Percentiles rank a stretch among this genome's conserved stretches.
These are phyloP conservation scores for Neogobius melanostomus DNA, from an alignment of 2,113 vertebrate species.

Conservation along the genomic window DNA sequence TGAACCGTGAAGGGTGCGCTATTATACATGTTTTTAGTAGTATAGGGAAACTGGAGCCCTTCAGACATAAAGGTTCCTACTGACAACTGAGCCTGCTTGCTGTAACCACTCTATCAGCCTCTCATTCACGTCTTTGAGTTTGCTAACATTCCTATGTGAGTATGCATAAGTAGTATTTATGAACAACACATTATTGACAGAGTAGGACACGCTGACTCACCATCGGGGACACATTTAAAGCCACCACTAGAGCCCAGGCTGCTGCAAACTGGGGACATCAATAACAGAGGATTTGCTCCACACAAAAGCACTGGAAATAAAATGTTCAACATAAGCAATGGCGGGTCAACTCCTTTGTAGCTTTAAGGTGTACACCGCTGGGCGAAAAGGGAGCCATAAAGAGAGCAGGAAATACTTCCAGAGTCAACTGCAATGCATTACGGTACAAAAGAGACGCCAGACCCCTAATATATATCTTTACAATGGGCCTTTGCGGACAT, in stretches of 20 bases:
- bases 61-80: too few relatives aligned
- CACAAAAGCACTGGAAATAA: not conserved
- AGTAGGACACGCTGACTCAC: not conserved
- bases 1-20: too few relatives aligned
- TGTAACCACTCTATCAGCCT: too few relatives aligned
- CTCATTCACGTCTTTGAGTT: too few relatives aligned
- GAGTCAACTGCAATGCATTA: conserved; percentile 25
- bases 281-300: not conserved
- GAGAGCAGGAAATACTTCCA: conserved; percentile 23
- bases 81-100: too few relatives aligned
- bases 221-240: not conserved
- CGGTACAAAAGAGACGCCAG: conserved; percentile 36
- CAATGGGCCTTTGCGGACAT: conserved; percentile 32
- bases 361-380: conserved; percentile 12
- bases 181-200: too few relatives aligned
- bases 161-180: too few relatives aligned
- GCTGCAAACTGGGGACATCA: conserved; percentile 1
- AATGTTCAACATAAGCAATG: not conserved
- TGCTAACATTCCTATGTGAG: too few relatives aligned
- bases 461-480: conserved; percentile 34
- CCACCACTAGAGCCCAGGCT: not conserved
- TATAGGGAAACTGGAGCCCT: too few relatives aligned
- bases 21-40: too few relatives aligned
- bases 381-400: conserved; percentile 29
- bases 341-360: not conserved